phyloP scores from a whole-genome alignment of 2,888 invertebrate species.

The Acrobasis consociella region DNA sequence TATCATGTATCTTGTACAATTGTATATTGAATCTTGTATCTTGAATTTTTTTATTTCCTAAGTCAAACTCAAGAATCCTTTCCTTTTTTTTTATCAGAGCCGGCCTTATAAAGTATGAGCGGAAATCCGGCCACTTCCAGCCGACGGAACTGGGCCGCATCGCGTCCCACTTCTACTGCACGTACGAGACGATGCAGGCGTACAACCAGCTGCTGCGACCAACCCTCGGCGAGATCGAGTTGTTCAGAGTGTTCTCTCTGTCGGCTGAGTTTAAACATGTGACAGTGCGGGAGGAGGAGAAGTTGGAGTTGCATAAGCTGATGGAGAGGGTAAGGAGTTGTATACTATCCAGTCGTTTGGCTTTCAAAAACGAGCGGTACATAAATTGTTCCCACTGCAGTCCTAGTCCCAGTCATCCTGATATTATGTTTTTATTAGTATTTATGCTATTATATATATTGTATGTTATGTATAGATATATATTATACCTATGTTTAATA shows the following conservation, averaged over 20 bases:
- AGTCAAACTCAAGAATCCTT: background rate
- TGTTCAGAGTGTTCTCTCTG: slow-evolving; percentile 99
- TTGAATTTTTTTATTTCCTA: too few species aligned
- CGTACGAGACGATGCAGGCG: slow-evolving; percentile 97
- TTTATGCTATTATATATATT: too few species aligned
- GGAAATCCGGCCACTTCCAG: slow-evolving; percentile 94
- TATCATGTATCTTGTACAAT: background rate
- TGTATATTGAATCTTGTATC: too few species aligned
- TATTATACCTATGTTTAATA: too few species aligned
- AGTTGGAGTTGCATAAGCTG: slow-evolving; percentile 97
- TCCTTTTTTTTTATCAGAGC: slow-evolving; percentile 81
- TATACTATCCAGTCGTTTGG: too few species aligned
- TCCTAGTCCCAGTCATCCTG: too few species aligned
- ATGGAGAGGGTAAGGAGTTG: slow-evolving; percentile 84
- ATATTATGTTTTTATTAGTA: too few species aligned
- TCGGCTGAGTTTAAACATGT: slow-evolving; percentile 98
- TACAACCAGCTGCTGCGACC: slow-evolving; percentile 98
- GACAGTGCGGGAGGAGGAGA: slow-evolving; percentile 97
- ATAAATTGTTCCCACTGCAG: too few species aligned
- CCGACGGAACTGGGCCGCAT: slow-evolving; percentile 98
- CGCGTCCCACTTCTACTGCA: slow-evolving; percentile 99
- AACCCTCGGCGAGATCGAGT: slow-evolving; percentile 97
- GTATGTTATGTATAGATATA: too few species aligned
- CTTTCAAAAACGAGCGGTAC: too few species aligned
- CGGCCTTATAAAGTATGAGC: slow-evolving; percentile 97